Conservation (phyloP, 2,113 vertebrate genomes). For the Xenopus laevis region DNA sequence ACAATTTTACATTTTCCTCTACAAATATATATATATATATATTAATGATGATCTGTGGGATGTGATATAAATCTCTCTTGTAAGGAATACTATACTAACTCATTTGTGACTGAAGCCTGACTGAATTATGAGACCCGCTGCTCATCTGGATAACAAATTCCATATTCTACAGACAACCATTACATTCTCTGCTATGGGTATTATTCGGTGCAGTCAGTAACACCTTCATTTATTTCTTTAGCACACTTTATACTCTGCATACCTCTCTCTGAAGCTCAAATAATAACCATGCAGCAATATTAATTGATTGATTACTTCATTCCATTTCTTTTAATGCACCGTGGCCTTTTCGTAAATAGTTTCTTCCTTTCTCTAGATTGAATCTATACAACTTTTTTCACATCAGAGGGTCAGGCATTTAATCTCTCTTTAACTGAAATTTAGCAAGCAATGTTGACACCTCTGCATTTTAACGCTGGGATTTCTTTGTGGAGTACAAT, state of each 20-base stretch:
- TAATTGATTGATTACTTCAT: conserved; percentile 73
- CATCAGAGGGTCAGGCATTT: conserved; percentile 74
- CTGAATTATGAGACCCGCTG: conserved; percentile 50
- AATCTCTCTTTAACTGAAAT: conserved; percentile 96
- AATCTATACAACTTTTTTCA: conserved; percentile 76
- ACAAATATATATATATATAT: conserved; percentile 38
- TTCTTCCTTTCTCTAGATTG: conserved; percentile 68
- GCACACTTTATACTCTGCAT: conserved; percentile 49
- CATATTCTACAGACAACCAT: conserved; percentile 47
- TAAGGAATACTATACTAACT: conserved; percentile 52
- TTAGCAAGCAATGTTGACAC: conserved; percentile 87
- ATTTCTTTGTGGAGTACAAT: conserved; percentile 82
- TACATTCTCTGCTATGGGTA: conserved; percentile 52
- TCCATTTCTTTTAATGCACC: conserved; percentile 76
- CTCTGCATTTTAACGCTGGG: conserved; percentile 81
- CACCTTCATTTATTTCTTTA: conserved; percentile 52
- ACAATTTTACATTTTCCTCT: conserved; percentile 37
- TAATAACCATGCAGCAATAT: conserved; percentile 65
- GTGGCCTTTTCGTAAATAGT: conserved; percentile 74
- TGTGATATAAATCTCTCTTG: conserved; percentile 48
- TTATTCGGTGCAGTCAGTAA: conserved; percentile 49
- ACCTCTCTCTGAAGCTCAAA: conserved; percentile 57
- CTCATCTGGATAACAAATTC: conserved; percentile 55
- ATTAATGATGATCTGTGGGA: conserved; percentile 47
- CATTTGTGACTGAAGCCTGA: conserved; percentile 48